These are phyloP conservation scores for Myotis findleyi DNA, from an alignment of 2,797 vertebrate species.

Conservation along the genomic window DNA sequence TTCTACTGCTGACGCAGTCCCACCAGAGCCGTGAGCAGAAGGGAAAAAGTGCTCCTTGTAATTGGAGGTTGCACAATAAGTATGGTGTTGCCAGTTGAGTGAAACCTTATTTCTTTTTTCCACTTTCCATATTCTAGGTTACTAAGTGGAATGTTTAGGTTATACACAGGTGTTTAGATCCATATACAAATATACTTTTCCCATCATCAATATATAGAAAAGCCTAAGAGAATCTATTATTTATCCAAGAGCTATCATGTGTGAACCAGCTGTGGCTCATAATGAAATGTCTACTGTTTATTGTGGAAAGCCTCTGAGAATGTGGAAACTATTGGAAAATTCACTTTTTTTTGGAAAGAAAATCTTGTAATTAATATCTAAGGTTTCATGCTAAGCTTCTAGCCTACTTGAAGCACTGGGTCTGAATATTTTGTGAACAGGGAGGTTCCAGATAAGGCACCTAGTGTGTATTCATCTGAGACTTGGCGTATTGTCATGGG, in stretches of 20 bases:
- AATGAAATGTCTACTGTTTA: constrained; percentile 19
- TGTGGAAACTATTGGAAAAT: background rate
- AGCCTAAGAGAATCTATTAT: background rate
- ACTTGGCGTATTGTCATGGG: background rate
- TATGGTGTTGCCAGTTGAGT: background rate
- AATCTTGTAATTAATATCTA: constrained; percentile 29
- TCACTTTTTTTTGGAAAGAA: background rate
- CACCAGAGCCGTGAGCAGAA: background rate
- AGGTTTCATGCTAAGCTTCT: background rate
- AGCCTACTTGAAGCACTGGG: background rate
- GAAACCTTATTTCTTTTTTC: background rate
- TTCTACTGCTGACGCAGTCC: background rate
- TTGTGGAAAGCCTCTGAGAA: constrained; percentile 17
- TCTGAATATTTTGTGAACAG: background rate
- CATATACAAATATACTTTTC: background rate
- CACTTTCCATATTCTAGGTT: background rate
- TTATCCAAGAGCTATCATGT: background rate
- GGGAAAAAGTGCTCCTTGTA: background rate
- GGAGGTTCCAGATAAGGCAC: background rate
- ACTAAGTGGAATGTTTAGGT: constrained; percentile 5
- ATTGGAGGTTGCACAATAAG: background rate
- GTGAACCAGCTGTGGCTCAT: background rate
- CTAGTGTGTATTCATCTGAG: background rate
- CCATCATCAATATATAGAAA: background rate
- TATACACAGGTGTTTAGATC: background rate